Base-by-base conservation (phyloP, 2,888 invertebrate genomes). In the Tethea ocularis region DNA sequence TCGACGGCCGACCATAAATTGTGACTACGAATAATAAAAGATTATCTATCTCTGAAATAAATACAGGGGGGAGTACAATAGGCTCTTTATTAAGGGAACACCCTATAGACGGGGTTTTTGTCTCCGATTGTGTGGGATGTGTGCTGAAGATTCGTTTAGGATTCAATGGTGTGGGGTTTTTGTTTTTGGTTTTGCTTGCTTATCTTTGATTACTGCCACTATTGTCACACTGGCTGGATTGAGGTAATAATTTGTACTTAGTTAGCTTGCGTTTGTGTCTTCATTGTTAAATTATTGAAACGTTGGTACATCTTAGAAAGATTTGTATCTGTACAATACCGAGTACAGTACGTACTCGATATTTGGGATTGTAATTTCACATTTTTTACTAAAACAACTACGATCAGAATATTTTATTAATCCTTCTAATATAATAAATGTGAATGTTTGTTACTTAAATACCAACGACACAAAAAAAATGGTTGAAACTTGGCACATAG, bases 11-110 rank as follows among this genome's bases (percentile, higher is more conserved):
- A 73, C 87, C 87, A 91, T 91, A 90, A 90, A 91, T 90, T 86
- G 83, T 87, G 82, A 85, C 80, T 69, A 71, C 75, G 85, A 81
- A 89, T 89, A 87, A 88, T 87, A 91, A 90, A 90, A 90, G 87
- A 91, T 91, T 90, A 91, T 91, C 90, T 87, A 79, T 86, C 79
- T 83, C 75, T 78, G 88, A 83, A 88, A 91, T 90, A 90, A 86
- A 89, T 89, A 87, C 81, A 72, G 86, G 88, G 90, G 36, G 86
- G 83, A 87, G 80, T 74, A 90, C 90, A 91, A 91, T 89, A 79
- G 87, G 77, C 62, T 78, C 86, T 87, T 89, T 91, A 90, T 89
- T 88, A 87, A 82, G 77, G 80, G 79, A 74, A 72, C 78, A 77
- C 75, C 78, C 80, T 75, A 71, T 79, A 74, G 72, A 71, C 69